Evolutionary conservation across 1,140 invertebrate species (phyloP).

Genomic region (Drosophila persimilis): DNA sequence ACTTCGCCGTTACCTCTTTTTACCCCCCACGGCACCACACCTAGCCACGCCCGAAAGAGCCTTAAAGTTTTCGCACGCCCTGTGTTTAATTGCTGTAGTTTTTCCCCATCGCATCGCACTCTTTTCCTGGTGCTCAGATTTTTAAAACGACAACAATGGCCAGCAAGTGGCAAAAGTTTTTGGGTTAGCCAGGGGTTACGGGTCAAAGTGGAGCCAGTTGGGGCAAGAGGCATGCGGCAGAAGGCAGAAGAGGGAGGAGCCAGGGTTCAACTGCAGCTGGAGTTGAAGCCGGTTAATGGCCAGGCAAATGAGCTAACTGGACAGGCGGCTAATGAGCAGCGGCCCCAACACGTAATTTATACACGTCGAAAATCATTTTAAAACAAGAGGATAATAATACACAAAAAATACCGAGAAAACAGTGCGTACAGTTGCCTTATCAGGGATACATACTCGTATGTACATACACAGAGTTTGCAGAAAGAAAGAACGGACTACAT

Average conservation of each 20-base stretch:
- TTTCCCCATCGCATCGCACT: constrained; percentile 21
- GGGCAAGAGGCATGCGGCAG: background rate
- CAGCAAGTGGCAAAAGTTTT: constrained; percentile 72
- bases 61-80: constrained; percentile 65
- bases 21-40: too few species aligned
- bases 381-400: too few species aligned
- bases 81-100: constrained; percentile 69
- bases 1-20: too few species aligned
- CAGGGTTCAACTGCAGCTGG: constrained; percentile 23
- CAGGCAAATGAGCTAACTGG: constrained; percentile 68
- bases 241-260: background rate
- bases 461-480: too few species aligned
- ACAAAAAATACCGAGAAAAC: background rate
- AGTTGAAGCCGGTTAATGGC: constrained; percentile 68
- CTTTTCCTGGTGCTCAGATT: constrained; percentile 17
- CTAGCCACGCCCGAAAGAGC: constrained; percentile 6
- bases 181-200: constrained; percentile 50
- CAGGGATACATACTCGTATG: too few species aligned
- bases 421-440: background rate
- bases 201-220: constrained; percentile 15
- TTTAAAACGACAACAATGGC: constrained; percentile 71
- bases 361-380: too few species aligned
- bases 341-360: constrained; percentile 2
- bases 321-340: constrained; percentile 72
- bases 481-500: too few species aligned